Percentiles rank a stretch among this genome's conserved stretches.
These are phyloP conservation scores for Pygoscelis adeliae DNA, from an alignment of 2,113 vertebrate species.

Conservation along the genomic window DNA sequence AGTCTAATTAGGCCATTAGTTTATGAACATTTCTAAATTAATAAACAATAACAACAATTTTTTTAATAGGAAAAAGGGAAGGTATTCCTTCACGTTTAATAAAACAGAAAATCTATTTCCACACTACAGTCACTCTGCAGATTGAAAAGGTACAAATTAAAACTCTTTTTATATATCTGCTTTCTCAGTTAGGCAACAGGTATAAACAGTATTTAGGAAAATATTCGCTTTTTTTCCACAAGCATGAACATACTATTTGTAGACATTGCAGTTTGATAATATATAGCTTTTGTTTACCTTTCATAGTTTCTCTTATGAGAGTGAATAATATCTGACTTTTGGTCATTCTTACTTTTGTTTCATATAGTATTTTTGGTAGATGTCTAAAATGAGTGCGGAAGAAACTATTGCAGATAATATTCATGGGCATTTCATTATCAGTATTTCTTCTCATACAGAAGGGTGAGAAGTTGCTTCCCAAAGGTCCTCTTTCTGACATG, in stretches of 20 bases:
- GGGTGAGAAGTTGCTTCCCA: neutral
- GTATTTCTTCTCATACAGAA: neutral
- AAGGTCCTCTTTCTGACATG: neutral
- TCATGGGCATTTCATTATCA: neutral
- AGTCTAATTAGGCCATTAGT: neutral
- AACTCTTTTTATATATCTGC: neutral
- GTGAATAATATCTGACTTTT: neutral
- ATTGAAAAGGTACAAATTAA: neutral
- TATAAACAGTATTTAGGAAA: neutral
- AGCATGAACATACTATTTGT: neutral
- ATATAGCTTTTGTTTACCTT: neutral
- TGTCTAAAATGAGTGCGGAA: neutral
- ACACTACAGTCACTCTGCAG: neutral
- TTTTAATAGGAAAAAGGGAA: neutral
- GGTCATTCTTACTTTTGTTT: neutral
- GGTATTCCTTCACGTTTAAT: neutral
- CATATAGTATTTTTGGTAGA: neutral
- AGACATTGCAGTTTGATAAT: neutral
- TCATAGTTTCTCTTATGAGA: neutral
- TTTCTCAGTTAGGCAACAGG: neutral
- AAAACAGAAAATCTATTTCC: neutral
- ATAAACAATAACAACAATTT: neutral
- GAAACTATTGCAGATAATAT: neutral
- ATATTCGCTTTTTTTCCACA: neutral
- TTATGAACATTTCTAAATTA: neutral